Base-by-base conservation (phyloP, 2,113 vertebrate species). In the Eulemur rufifrons region DNA sequence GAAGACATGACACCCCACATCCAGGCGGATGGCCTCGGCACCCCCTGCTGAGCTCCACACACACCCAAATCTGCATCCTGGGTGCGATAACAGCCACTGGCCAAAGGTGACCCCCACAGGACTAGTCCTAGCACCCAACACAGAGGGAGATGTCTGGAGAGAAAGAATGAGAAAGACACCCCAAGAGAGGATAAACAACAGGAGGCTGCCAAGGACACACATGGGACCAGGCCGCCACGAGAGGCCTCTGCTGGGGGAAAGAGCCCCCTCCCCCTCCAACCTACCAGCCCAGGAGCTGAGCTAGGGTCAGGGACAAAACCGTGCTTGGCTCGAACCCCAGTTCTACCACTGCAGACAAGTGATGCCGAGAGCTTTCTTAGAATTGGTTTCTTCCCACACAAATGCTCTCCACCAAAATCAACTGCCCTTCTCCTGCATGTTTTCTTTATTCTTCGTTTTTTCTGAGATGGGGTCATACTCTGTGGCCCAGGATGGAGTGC, bases 111-210 rank as follows among this genome's bases (percentile, higher is more conserved):
- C 8, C 37, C 34, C 45, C 45, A 61, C 4, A 3, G 52, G 15
- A 29, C 74, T 32, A 21, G 25, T 15, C 27, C 34, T 47, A 27
- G 39, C 4, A 6, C 15, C 18, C 23, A 23, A 29, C 18, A 59
- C 18, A 23, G 3, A 3, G 76, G 8, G 4, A 5, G 13, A 47
- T 2, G 18, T 21, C 18, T 34, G 6, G 21, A 39, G 39, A 45
- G 27, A 29, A 63, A 18, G 20, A 77, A 56, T 10, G 15, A 17
- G 52, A 0, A 68, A 15, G 81, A n/a, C 8, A 88, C 34, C 45
- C 37, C 18, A 2, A 2, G 52, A 5, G 18, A 3, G 8, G 10
- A 0, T 0, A 0, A 17, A 15, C 29, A 0, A 29, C 88, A 82
- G 69, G 18, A 74, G 29, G 3, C 23, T 18, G 0, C 6, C 2